Base-by-base conservation (phyloP, 2,888 invertebrate species). In the Marronus borbonicus region DNA sequence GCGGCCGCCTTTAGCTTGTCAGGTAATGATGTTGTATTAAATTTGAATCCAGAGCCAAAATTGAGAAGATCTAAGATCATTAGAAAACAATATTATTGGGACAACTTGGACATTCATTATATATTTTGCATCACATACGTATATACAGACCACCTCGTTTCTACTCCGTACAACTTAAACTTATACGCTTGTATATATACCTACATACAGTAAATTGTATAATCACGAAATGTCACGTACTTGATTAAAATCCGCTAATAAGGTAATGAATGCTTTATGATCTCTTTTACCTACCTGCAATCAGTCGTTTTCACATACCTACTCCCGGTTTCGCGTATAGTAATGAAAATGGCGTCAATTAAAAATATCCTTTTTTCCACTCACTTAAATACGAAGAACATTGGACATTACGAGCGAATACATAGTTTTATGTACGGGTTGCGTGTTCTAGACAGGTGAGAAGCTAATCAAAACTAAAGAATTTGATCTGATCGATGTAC, bases 181-280 rank as follows among this genome's bases (percentile, higher is more conserved):
- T 12, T 44, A 44, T 36, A 36, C 31, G 31, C 52, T 52, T 52
- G 52, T 52, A 52, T 17, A 17, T 8, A 58, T 20, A 58, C 55
- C 3, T 44, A 17, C 17, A 58, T 20, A 58, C 55, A 58, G 62
- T 62, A 62, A 62, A 62, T 31, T 62, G 62, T 62, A 62, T 62
- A 62, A 62, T 62, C 24, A 62, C 28, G 24, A 62, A 62, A 62
- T 62, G 62, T 62, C 62, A 62, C 62, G 62, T 62, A 62, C 24
- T 62, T 62, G 62, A 68, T 68, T 68, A 49, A 44, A 49, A 68
- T 24, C 68, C 68, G 14, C 49, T 20, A 24, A 68, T 68, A 49
- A 68, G 24, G 49, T 68, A 68, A 28, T 68, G 49, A 50, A 68
- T 20, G 44, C 20, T 44, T 50, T 68, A 50, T 52, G 50, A 62